These are phyloP conservation scores for Chelmon rostratus DNA, from an alignment of 2,797 vertebrate species.

Conservation along the genomic window DNA sequence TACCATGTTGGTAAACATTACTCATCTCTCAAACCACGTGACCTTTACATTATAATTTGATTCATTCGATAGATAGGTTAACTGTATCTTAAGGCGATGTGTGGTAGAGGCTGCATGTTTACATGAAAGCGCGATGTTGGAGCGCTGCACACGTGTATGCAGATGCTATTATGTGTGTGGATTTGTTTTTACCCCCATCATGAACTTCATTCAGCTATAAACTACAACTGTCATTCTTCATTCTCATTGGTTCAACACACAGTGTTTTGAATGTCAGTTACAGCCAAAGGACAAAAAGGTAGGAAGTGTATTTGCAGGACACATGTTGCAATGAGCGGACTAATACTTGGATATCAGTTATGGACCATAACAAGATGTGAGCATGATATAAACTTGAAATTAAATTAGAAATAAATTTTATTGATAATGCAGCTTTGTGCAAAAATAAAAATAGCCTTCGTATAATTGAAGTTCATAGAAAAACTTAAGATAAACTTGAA, in stretches of 20 bases:
- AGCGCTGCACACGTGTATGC: neutral
- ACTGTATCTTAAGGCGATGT: conserved; percentile 14
- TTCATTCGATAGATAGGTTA: neutral
- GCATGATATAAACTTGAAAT: neutral
- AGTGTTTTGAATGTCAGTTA: conserved; percentile 22
- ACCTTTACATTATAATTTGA: conserved; percentile 4
- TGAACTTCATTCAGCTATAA: neutral
- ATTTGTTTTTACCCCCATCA: neutral
- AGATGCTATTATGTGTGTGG: neutral
- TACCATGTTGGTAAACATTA: conserved; percentile 39
- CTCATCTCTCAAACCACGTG: conserved; percentile 18
- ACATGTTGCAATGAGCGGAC: neutral
- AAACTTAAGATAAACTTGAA: neutral
- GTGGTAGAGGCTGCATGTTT: neutral
- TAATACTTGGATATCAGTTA: neutral
- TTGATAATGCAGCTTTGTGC: neutral
- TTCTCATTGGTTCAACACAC: conserved; percentile 3
- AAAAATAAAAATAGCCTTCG: neutral
- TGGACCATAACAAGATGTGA: neutral
- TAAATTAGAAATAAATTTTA: too few relatives aligned
- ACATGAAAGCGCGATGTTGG: neutral
- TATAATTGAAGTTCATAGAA: neutral
- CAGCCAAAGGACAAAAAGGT: neutral
- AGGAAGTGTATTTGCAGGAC: neutral
- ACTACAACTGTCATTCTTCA: conserved; percentile 6